Conservation (phyloP, 2,113 vertebrate species). For the Chrysemys picta region DNA sequence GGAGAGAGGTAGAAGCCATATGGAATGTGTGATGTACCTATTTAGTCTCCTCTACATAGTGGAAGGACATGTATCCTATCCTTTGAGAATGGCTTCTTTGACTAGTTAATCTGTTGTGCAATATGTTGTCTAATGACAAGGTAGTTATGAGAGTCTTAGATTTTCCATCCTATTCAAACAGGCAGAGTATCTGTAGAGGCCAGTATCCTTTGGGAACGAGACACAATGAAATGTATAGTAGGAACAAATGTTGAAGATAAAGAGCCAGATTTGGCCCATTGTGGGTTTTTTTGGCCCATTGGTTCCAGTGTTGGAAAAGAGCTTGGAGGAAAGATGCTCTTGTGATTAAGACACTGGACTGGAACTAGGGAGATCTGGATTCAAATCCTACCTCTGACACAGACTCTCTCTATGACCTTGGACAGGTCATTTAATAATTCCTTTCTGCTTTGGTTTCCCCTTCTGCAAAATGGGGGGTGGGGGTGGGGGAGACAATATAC, state of each 20-base stretch:
- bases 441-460: not conserved
- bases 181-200: not conserved
- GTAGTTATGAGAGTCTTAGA: not conserved
- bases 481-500: not conserved
- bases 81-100: not conserved
- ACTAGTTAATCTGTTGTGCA: not conserved
- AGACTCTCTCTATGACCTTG: not conserved
- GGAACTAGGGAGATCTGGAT: not conserved
- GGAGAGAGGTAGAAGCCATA: not conserved
- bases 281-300: too few species aligned
- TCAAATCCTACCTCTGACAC: not conserved
- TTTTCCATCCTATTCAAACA: accelerated
- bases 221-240: not conserved
- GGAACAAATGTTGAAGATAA: not conserved
- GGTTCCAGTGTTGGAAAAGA: not conserved
- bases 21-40: not conserved
- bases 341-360: not conserved
- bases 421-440: not conserved
- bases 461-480: not conserved
- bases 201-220: not conserved
- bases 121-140: accelerated
- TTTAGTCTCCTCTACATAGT: not conserved
- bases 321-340: not conserved
- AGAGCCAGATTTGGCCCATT: accelerated
- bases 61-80: not conserved